These are phyloP conservation scores for Vipera latastei DNA, from an alignment of 2,797 vertebrate genomes.

Conservation along the genomic window DNA sequence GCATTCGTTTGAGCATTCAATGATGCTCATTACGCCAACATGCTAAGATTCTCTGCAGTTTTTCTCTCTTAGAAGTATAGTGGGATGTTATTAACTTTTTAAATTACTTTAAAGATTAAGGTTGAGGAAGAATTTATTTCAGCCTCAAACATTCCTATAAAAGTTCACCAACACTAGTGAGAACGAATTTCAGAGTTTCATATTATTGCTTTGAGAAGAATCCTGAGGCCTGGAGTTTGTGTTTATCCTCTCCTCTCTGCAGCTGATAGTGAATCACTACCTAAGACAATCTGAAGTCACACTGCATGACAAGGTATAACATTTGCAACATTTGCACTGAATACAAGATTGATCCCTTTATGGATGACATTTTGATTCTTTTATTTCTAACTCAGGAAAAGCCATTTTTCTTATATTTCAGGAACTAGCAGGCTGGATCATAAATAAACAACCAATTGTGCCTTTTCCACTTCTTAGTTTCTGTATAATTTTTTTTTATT, in stretches of 20 bases:
- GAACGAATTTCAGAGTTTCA: background rate
- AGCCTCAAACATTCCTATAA: background rate
- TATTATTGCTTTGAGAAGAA: background rate
- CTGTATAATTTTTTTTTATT: background rate
- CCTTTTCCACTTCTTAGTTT: background rate
- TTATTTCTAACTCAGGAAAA: background rate
- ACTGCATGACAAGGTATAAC: background rate
- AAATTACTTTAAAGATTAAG: background rate
- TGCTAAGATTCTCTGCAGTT: background rate
- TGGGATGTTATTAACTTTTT: background rate
- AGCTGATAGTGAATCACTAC: background rate
- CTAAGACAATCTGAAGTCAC: background rate
- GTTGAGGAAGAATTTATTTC: background rate
- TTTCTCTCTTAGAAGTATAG: background rate
- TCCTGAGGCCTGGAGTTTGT: background rate
- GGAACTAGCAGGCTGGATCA: background rate
- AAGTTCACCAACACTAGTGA: background rate
- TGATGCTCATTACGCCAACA: background rate
- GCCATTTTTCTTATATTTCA: background rate
- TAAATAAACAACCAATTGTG: background rate
- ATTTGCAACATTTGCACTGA: background rate
- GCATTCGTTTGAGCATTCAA: background rate
- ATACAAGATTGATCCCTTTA: background rate
- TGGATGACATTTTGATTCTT: background rate
- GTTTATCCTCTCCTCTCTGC: background rate